Base-by-base conservation (phyloP, 2,888 invertebrate genomes). In the Mamestra brassicae region DNA sequence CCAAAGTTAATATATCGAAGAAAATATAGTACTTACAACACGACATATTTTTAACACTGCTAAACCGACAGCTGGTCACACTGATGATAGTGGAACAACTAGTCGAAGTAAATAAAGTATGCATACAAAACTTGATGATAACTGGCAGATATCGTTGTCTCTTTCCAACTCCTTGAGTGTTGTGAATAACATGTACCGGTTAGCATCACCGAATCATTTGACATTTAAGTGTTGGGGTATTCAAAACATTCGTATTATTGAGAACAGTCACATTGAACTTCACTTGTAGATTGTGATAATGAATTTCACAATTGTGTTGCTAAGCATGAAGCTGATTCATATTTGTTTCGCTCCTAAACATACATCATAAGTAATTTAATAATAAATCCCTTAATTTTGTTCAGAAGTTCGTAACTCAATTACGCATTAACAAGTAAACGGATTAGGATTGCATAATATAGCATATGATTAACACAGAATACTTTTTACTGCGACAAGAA, bases 11-110 rank as follows among this genome's bases (percentile, higher is more conserved):
- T 26, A 52, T 26, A 57, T 10, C 57, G 11, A 0, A 55, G 45
- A 36, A 68, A 64, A 71, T 52, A 61, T 36, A 74, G 60, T 87
- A 94, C 94, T 94, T 83, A 94, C 94, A 94, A 83, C 94, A 94
- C 76, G 94, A 88, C 94, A 94, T 94, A 34, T 61, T 76, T 78
- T 65, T 36, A 79, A 75, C 80, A 75, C 66, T 61, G 64, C 54
- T 72, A 61, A 74, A 77, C 73, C 75, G 76, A 67, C 87, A 62
- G 71, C 79, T 80, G 66, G 71, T 63, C 67, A 66, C 83, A 72
- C 67, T 70, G 73, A 68, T 57, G 73, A 71, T 69, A 74, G 26
- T 67, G 54, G 67, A 62, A 70, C 63, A 64, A 82, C 80, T 83
- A 76, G 50, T 61, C 76, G 10, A 60, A 60, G 69, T 67, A 58